Base-by-base conservation (phyloP, 2,113 vertebrate genomes). In the Patagioenas fasciata region DNA sequence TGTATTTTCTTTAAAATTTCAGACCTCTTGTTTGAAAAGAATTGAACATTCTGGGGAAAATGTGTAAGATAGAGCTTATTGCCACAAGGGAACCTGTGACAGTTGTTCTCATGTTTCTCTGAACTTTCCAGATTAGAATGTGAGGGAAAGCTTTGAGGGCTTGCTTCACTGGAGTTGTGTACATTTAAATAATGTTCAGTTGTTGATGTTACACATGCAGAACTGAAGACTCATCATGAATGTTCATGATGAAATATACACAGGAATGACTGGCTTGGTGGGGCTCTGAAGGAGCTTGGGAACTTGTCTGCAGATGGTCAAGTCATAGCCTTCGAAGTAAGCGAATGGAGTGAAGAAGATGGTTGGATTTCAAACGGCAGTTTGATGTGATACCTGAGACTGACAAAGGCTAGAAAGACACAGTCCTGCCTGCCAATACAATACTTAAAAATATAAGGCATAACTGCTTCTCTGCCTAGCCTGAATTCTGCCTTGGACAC, bases 1-100 rank as follows among this genome's bases (percentile, higher is more conserved):
- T 51, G 28, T 19, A 65, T 82, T 79, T 85, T 4, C 25, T 95
- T 95, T 81, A 93, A 92, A 85, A 85, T 82, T 81, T 79, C 29
- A 81, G 29, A n/a, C 5, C 5, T 91, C 77, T 91, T 70, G 10
- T 91, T 95, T 88, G 69, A 73, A 93, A 87, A 82, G 1, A 64
- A 60, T 42, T 60, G n/a, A 88, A 26, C 13, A 23, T 38, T 86
- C 6, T 31, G 25, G 13, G 23, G 5, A 89, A 92, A 83, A 61
- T 50, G 24, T 20, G 80, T 79, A 90, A 75, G 8, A 26, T 10
- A 74, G 38, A 78, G 8, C 6, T 91, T 73, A 70, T 20, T 77
- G 42, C 18, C 80, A 80, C 51, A 58, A 72, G 26, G 25, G 65
- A 91, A 70, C 32, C 32, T 28, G 10, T 64, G 32, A 57, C 44